Evolutionary conservation across 2,888 invertebrate genomes (phyloP).

Genomic region (Apamea sordens): DNA sequence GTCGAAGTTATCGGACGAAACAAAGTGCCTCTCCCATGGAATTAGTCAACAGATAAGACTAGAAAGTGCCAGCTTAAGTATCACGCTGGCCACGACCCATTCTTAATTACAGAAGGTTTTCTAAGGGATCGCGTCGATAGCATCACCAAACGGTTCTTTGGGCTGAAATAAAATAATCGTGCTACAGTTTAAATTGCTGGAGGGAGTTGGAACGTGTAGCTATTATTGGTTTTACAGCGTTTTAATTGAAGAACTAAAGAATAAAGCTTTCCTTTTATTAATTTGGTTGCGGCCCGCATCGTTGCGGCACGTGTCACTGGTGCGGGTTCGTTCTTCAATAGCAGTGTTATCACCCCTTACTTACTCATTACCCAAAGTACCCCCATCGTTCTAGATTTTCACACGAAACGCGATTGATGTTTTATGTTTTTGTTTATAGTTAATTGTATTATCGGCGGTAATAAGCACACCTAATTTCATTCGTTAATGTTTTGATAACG

Average conservation of each 20-base stretch:
- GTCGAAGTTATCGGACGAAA: slow-evolving; percentile 47
- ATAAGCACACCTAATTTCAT: slow-evolving; percentile 35
- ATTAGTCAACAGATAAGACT: slow-evolving; percentile 57
- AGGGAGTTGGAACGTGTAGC: neutral
- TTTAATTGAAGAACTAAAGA: slow-evolving; percentile 56
- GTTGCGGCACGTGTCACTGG: slow-evolving; percentile 76
- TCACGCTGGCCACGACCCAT: slow-evolving; percentile 55
- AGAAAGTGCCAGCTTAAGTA: slow-evolving; percentile 52
- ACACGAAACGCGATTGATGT: slow-evolving; percentile 75
- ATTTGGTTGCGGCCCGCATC: slow-evolving; percentile 67
- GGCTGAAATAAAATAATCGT: slow-evolving; percentile 40
- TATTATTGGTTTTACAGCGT: slow-evolving; percentile 42
- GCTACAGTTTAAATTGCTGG: slow-evolving; percentile 33
- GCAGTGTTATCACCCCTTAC: slow-evolving; percentile 80
- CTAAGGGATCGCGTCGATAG: slow-evolving; percentile 46
- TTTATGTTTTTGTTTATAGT: slow-evolving; percentile 57
- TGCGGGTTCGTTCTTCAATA: slow-evolving; percentile 69
- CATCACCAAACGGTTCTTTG: slow-evolving; percentile 48
- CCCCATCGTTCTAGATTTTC: slow-evolving; percentile 86
- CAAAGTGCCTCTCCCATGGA: slow-evolving; percentile 49
- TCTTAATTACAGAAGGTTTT: slow-evolving; percentile 62
- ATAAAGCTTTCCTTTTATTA: slow-evolving; percentile 62
- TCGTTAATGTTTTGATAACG: slow-evolving; percentile 43
- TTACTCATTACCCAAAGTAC: slow-evolving; percentile 76
- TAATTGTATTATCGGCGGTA: slow-evolving; percentile 42